A percentile compares a stretch with the other conserved stretches of the same genome.
phyloP scores from a whole-genome alignment of 1,140 invertebrate genomes.

The Ostrea edulis region DNA sequence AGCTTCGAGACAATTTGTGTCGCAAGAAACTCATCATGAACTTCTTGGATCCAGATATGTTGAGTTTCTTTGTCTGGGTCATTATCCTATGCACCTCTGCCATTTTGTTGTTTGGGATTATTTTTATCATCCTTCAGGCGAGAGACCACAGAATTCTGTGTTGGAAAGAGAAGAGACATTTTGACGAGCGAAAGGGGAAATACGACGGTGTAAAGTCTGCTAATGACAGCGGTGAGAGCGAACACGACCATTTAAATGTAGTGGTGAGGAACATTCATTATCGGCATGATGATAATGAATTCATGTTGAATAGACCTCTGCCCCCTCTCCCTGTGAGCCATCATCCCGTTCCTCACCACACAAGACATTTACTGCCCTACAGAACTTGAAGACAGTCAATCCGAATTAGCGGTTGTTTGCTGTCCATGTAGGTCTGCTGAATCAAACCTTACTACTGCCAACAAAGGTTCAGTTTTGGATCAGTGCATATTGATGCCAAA shows the following conservation, averaged over 20 bases:
- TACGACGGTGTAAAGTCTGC: constrained; percentile 66
- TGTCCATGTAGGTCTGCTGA: constrained; percentile 23
- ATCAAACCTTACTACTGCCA: constrained; percentile 33
- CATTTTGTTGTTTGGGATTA: constrained; percentile 70
- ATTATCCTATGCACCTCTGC: constrained; percentile 72
- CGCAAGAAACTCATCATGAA: constrained; percentile 72
- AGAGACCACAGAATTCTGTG: constrained; percentile 68
- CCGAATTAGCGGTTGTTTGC: neutral
- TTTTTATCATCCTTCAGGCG: constrained; percentile 70
- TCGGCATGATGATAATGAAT: constrained; percentile 24
- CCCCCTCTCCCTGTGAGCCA: constrained; percentile 15
- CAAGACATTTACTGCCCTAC: neutral
- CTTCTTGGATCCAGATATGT: constrained; percentile 71
- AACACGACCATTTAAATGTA: constrained; percentile 56
- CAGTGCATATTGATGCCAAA: constrained; percentile 22
- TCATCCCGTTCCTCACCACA: neutral
- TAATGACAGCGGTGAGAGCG: constrained; percentile 58
- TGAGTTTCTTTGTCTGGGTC: constrained; percentile 75
- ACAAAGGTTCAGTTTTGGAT: constrained; percentile 25
- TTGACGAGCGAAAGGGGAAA: constrained; percentile 67
- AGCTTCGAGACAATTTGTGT: constrained; percentile 63
- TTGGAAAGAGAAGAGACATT: constrained; percentile 69
- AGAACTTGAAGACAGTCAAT: neutral
- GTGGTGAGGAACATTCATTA: constrained; percentile 49
- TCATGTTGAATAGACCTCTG: constrained; percentile 3